These are phyloP conservation scores for Metridium senile DNA, from an alignment of 92 coral and sea anemone genomes.

Conservation along the genomic window DNA sequence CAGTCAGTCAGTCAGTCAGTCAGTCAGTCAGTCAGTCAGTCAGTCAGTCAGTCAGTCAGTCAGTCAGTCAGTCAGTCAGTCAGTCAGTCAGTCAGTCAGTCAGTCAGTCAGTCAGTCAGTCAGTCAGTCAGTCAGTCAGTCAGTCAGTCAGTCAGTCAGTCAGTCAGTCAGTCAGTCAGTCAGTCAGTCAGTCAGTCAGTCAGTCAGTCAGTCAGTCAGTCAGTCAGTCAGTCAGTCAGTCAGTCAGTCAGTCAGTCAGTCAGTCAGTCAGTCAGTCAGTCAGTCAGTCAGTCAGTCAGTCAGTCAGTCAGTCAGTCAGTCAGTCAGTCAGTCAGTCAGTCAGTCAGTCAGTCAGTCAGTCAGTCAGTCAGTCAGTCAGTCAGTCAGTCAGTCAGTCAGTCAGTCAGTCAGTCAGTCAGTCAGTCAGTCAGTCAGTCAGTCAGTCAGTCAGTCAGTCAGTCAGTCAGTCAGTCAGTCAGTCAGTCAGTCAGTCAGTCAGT, in stretches of 20 bases:
- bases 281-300: not conserved
- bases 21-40: not conserved
- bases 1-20: not conserved
- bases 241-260: not conserved
- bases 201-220: not conserved
- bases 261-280: not conserved
- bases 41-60: not conserved
- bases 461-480: not conserved
- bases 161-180: not conserved
- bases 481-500: not conserved
- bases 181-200: not conserved
- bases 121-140: slow-evolving; percentile 18
- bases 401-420: not conserved
- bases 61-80: not conserved
- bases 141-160: not conserved
- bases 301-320: not conserved
- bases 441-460: not conserved
- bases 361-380: not conserved
- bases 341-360: not conserved
- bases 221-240: not conserved
- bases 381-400: not conserved
- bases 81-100: slow-evolving; percentile 10
- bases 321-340: not conserved
- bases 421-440: not conserved
- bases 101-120: slow-evolving; percentile 17